Evolutionary conservation across 2,888 invertebrate species (phyloP), one percentile per base, ranked within the genome.

Genomic region (Periphyllus acericola): DNA sequence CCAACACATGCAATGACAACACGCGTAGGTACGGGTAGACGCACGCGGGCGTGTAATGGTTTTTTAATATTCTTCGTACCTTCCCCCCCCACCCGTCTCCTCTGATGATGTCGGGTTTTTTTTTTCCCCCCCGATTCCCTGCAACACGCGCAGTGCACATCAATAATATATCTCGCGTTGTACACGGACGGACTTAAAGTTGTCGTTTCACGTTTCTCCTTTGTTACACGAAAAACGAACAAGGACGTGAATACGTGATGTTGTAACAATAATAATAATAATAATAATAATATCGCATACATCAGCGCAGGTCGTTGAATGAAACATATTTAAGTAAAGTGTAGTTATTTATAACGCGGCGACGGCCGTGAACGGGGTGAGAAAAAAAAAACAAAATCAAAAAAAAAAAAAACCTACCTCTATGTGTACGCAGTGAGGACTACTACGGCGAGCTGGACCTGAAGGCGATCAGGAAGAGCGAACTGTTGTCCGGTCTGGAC

Each of bases 361-460:
- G 19, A 74, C 32, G 74, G n/a, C 84, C 84, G 84, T 66, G 66
- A 36, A 60, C 46, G 32, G 21, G 40, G 36, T 46, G 11, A 66
- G 60, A 60, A 3, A 60, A 60, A 85, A 76, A 74, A 34, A 55
- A n/a, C 9, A 52, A 60, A 46, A 75, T 40, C 11, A 46, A 40
- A 76, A 19, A 29, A 87, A 87, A 74, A 75, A 72, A 71, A 32
- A 81, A 74, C 74, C 80, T 40, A 87, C 72, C 81, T 81, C 76
- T 82, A 74, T 94, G 84, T 85, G 84, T 85, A 21, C 52, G 94
- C 96, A 97, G 97, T 94, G 97, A 97, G 94, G 97, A 97, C 95
- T 97, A 97, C 95, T 97, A 97, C 92, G 97, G 97, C 90, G 97
- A 97, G 93, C 93, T 97, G 95, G 97, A 97, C 93, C 94, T 97